phyloP scores from a whole-genome alignment of 2,797 vertebrate species.

The Neosilurus hyrtlii region DNA sequence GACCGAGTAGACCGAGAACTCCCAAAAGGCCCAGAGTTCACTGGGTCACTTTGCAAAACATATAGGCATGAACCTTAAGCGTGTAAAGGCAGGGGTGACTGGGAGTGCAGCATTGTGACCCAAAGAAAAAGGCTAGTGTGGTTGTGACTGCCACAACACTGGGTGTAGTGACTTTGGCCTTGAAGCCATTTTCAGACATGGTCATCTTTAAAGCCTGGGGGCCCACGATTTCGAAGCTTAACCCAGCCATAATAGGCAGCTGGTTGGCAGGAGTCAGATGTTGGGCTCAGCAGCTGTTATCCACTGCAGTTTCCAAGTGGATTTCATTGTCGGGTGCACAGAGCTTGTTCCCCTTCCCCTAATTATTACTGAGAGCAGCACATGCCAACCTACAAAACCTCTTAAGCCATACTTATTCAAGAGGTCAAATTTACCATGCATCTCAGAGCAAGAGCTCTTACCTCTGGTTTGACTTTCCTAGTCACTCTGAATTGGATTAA shows the following conservation, averaged over 20 bases:
- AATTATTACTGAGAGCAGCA: slow-evolving; percentile 43
- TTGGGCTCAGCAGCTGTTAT: slow-evolving; percentile 59
- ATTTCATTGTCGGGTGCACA: slow-evolving; percentile 45
- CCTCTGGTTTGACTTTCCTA: background rate
- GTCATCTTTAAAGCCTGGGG: slow-evolving; percentile 41
- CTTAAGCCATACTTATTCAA: slow-evolving; percentile 30
- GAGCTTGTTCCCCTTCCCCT: slow-evolving; percentile 34
- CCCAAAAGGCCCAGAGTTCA: slow-evolving; percentile 44
- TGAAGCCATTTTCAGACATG: slow-evolving; percentile 62
- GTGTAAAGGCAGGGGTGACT: slow-evolving; percentile 48
- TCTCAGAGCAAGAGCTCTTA: slow-evolving; percentile 16
- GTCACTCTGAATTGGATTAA: slow-evolving; percentile 8
- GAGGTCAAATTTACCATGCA: slow-evolving; percentile 27
- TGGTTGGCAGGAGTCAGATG: slow-evolving; percentile 62
- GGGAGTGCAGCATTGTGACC: slow-evolving; percentile 58
- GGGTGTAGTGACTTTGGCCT: slow-evolving; percentile 57
- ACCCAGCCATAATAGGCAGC: slow-evolving; percentile 57
- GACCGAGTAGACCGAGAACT: slow-evolving; percentile 29
- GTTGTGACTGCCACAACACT: slow-evolving; percentile 56
- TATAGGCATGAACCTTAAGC: slow-evolving; percentile 48
- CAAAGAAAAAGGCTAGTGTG: slow-evolving; percentile 56
- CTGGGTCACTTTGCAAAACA: slow-evolving; percentile 49
- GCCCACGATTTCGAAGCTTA: slow-evolving; percentile 54
- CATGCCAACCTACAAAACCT: slow-evolving; percentile 24
- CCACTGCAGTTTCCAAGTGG: slow-evolving; percentile 52